Base-by-base conservation (phyloP, 2,113 vertebrate species). In the Ageneiosus marmoratus region DNA sequence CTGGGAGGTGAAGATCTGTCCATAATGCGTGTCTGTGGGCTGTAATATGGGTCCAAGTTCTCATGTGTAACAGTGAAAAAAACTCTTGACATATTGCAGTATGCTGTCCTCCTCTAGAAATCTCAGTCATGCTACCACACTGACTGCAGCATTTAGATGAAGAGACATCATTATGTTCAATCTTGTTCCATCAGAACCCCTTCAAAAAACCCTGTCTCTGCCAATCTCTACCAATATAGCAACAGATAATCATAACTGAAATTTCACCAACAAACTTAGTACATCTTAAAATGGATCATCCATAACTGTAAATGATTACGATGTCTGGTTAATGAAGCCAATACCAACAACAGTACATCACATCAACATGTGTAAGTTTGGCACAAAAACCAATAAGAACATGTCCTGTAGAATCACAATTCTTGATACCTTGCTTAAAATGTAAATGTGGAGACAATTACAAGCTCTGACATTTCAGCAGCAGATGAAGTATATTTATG, bases 1-100 rank as follows among this genome's bases (percentile, higher is more conserved):
- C 84, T 5, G 93, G 91, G 93, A 93, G 87, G 87, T 81, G 81
- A 72, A 88, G 86, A 86, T 86, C 83, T 65, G 87, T 91, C 91
- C 90, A 87, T 88, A 84, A 82, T 85, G 87, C 77, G 79, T 72
- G 41, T 79, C 87, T 89, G 89, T 86, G 87, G 62, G 81, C 87
- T 89, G 86, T 88, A 79, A 83, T 88, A 81, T 13, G 75, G 69
- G 58, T 74, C 53, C 87, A 83, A 89, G 12, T 85, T 85, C 89
- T 91, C 83, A 75, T 87, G 91, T 83, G 89, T 86, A 89, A 89
- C 81, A 89, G 87, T 86, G 8, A 34, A 75, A 85, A 74, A 90
- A 91, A 89, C 86, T 41, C 73, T 85, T 84, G 89, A 89, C 87
- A 83, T 84, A 88, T 87, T 55, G 70, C 72, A 76, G 85, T 77